phyloP scores from a whole-genome alignment of 1,140 invertebrate genomes.

The Globodera rostochiensis region DNA sequence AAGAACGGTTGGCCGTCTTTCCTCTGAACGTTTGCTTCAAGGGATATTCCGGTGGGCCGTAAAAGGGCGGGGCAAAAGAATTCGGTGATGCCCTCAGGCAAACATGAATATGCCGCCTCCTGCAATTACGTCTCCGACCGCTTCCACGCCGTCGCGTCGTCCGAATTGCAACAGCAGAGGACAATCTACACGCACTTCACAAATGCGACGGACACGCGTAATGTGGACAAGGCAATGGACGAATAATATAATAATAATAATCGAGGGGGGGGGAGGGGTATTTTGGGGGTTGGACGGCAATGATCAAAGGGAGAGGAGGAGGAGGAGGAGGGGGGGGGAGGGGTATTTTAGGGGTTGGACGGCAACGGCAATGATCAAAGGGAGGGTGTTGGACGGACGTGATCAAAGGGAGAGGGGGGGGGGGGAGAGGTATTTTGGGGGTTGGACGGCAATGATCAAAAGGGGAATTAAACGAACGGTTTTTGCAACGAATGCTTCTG shows the following conservation, averaged over 20 bases:
- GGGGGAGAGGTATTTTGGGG: too few species aligned
- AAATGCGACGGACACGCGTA: slow-evolving; percentile 85
- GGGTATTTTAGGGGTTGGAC: too few species aligned
- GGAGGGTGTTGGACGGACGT: too few species aligned
- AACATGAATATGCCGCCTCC: slow-evolving; percentile 80
- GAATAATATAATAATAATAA: too few species aligned
- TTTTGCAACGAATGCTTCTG: too few species aligned
- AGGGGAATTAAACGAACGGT: too few species aligned
- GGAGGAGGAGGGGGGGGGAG: too few species aligned
- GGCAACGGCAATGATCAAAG: background rate
- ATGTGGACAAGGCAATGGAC: slow-evolving; percentile 72
- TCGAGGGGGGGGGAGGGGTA: too few species aligned
- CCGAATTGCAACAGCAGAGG: slow-evolving; percentile 79
- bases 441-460: too few species aligned
- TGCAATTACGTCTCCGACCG: slow-evolving; percentile 83
- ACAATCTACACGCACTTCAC: slow-evolving; percentile 85
- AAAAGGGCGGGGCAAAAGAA: background rate
- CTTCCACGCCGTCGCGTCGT: slow-evolving; percentile 83
- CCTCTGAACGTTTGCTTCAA: slow-evolving; percentile 50
- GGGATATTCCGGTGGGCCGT: slow-evolving; percentile 37
- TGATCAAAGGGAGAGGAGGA: too few species aligned
- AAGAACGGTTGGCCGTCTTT: slow-evolving; percentile 41
- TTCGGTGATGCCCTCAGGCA: slow-evolving; percentile 70
- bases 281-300: too few species aligned
- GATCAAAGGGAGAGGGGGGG: too few species aligned